Evolutionary conservation across 2,888 invertebrate species (phyloP), one percentile per base, ranked within the genome.

Genomic region (Philonicus albiceps): DNA sequence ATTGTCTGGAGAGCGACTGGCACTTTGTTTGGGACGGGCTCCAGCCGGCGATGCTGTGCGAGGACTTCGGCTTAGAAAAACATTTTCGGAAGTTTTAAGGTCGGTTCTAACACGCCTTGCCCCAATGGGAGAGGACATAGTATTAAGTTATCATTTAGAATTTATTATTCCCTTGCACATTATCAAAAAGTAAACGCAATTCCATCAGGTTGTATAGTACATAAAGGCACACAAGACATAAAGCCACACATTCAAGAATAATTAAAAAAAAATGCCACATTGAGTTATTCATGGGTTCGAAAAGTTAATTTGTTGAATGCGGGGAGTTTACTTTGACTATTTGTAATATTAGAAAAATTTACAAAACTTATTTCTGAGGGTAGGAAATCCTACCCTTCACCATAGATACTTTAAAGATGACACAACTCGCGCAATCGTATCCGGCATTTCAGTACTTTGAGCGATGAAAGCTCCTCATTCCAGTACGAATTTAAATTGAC

Each of bases 61-160:
- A 40, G 89, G 88, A 85, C 89, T 89, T 13, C 89, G 49, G 75
- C 88, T 88, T 53, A 92, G 89, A 86, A 91, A 92, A 78, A 91
- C 87, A 89, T 92, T 92, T 88, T 92, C 91, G 2, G 92, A 92
- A n/a, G 92, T 92, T 88, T 91, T 90, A 85, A 92, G 89, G 89
- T 92, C 92, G 85, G 92, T 92, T 88, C 91, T 91, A 86, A 92
- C 91, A 49, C 92, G 91, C 85, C 92, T 90, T 88, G 91, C 91
- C 88, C 91, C 90, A 87, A 90, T 90, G 74, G 91, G 91, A 55
- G 92, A 91, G 86, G 89, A 88, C 86, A 87, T 88, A 80, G 11
- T 86, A 55, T 7, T 22, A 53, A 16, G 31, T 83, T 55, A 34
- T 55, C 83, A 64, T 37, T 83, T 83, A 83, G 30, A 83, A n/a